Base-by-base conservation (phyloP, 1,140 invertebrate genomes). In the Archivesica marissinica region DNA sequence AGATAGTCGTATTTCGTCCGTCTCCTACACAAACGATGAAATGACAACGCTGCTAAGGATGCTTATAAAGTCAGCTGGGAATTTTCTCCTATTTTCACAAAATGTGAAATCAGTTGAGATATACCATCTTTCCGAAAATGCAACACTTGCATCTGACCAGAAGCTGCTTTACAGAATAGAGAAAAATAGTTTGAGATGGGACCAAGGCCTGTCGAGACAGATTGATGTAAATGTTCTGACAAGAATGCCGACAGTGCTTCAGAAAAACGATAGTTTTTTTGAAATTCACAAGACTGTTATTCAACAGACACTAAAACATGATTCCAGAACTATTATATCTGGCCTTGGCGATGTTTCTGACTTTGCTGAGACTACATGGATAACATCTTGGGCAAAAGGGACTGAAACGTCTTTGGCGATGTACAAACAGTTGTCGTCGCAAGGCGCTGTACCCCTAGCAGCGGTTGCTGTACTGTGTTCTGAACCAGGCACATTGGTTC, bases 81-180 rank as follows among this genome's bases (percentile, higher is more conserved):
- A 88, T 50, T 41, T 92, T 9, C 85, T 94, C 0, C 80, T 93
- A 20, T 94, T 94, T 80, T 92, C 91, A 1, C 93, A 93, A 80
- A 91, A 92, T 75, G 90, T 94, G 7, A 77, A 70, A 50, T 76
- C 84, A 66, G 80, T 94, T 38, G 75, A 88, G 76, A 81, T 93
- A 44, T 90, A 89, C 87, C 88, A 92, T 81, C 72, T 93, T 20
- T n/a, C 35, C 20, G 41, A 87, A 6, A 78, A 70, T 11, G 59
- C 28, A 15, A 59, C 56, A 20, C 50, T 84, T n/a, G 23, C 13
- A 15, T 50, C 76, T 28, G 52, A 41, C 15, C 35, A 59, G 61
- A 44, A 20, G 23, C 38, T 83, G n/a, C 3, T 44, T 41, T 54
- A 52, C 13, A 44, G 13, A 33, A 64, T 64, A 1, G 13, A 79